Percentiles rank a stretch among this genome's conserved stretches.
Evolutionary conservation across 2,113 vertebrate genomes (phyloP).

Genomic region (Pseudorasbora parva): DNA sequence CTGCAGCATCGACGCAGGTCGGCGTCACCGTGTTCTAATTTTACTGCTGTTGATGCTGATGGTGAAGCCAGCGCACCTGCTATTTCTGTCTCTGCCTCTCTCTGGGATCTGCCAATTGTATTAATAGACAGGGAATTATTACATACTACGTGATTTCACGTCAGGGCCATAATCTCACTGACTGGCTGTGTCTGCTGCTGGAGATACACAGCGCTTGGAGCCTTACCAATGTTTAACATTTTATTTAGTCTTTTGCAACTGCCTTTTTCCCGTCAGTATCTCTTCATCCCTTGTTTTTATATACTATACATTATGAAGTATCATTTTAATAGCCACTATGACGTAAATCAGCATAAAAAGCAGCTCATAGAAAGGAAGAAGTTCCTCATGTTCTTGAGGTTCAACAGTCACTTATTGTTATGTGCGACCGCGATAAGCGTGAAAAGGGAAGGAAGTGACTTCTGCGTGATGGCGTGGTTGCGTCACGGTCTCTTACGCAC

Average conservation of each 20-base stretch:
- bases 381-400: not conserved
- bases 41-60: constrained; percentile 92
- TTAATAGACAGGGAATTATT: constrained; percentile 74
- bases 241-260: not conserved
- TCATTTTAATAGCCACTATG: not conserved
- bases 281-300: not conserved
- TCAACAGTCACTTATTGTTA: not conserved
- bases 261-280: not conserved
- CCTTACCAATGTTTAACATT: not conserved
- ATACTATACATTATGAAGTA: not conserved
- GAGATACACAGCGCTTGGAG: not conserved
- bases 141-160: constrained; percentile 64
- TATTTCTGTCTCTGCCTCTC: constrained; percentile 85
- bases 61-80: constrained; percentile 90
- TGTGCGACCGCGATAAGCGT: not conserved
- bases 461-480: not conserved
- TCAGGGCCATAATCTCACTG: constrained; percentile 39
- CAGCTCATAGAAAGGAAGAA: not conserved
- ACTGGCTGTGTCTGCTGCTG: constrained; percentile 10
- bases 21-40: constrained; percentile 94
- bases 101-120: constrained; percentile 66
- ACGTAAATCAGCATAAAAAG: not conserved
- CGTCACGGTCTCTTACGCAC: constrained; percentile 31
- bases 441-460: constrained; percentile 44
- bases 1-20: constrained; percentile 84